Evolutionary conservation across 2,797 vertebrate species (phyloP).

Genomic region (Malurus leucopterus): DNA sequence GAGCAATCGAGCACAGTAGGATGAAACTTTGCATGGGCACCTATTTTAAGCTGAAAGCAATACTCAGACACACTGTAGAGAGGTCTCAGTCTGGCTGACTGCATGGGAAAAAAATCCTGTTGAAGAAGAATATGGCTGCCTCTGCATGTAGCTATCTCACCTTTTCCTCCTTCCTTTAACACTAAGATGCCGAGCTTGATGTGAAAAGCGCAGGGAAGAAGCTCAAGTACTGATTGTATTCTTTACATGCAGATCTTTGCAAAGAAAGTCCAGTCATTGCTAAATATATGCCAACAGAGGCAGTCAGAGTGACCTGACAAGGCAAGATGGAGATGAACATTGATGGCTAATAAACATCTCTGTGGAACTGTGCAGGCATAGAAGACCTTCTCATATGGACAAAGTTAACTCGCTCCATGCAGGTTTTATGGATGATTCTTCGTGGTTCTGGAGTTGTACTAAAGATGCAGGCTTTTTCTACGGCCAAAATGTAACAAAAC

Average conservation of each 20-base stretch:
- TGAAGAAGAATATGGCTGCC: slow-evolving; percentile 79
- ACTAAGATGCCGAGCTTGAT: slow-evolving; percentile 75
- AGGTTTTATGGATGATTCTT: slow-evolving; percentile 78
- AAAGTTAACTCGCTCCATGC: slow-evolving; percentile 77
- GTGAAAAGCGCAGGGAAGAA: slow-evolving; percentile 73
- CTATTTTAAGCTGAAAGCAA: slow-evolving; percentile 72
- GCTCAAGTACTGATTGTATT: slow-evolving; percentile 86
- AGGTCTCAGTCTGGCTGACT: slow-evolving; percentile 75
- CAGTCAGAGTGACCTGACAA: slow-evolving; percentile 83
- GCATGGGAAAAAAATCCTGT: slow-evolving; percentile 75
- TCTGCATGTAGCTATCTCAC: slow-evolving; percentile 81
- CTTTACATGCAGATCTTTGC: slow-evolving; percentile 87
- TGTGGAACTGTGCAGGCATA: slow-evolving; percentile 77
- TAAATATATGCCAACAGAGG: slow-evolving; percentile 86
- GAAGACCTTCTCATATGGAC: slow-evolving; percentile 79
- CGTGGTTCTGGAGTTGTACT: slow-evolving; percentile 72
- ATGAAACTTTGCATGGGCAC: slow-evolving; percentile 73
- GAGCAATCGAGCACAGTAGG: slow-evolving; percentile 68
- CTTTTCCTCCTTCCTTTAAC: slow-evolving; percentile 75
- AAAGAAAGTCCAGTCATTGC: slow-evolving; percentile 87
- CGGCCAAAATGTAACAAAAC: slow-evolving; percentile 80
- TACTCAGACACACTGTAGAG: slow-evolving; percentile 70
- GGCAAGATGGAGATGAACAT: slow-evolving; percentile 77
- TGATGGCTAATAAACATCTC: slow-evolving; percentile 79
- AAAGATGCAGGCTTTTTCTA: slow-evolving; percentile 81